A percentile compares a stretch with the other conserved stretches of the same genome.
Conservation (phyloP, 2,888 invertebrate species). For the Acleris emargana region DNA sequence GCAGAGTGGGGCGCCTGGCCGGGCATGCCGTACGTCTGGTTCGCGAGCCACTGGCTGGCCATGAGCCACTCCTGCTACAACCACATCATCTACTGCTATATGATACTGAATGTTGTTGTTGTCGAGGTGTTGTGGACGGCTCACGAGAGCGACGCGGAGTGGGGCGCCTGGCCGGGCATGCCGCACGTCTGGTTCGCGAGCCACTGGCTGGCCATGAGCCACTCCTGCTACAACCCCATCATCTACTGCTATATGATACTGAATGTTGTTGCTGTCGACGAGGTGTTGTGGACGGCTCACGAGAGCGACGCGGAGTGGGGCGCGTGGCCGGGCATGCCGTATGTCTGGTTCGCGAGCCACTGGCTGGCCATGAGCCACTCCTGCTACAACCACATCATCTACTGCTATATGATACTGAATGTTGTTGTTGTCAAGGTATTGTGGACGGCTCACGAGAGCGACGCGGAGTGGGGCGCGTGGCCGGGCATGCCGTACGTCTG, state of each 20-base stretch:
- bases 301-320: constrained; percentile 79
- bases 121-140: constrained; percentile 84
- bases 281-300: constrained; percentile 85
- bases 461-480: too few species aligned
- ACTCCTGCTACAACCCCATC: constrained; percentile 93
- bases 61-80: too few species aligned
- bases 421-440: too few species aligned
- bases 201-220: constrained; percentile 79
- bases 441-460: too few species aligned
- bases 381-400: constrained; percentile 94
- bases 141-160: constrained; percentile 75
- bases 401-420: too few species aligned
- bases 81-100: too few species aligned
- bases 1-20: too few species aligned
- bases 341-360: constrained; percentile 90
- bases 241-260: constrained; percentile 88
- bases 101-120: constrained; percentile 28
- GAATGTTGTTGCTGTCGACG: constrained; percentile 36
- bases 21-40: too few species aligned
- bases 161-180: constrained; percentile 86
- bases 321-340: constrained; percentile 86
- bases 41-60: too few species aligned
- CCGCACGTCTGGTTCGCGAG: constrained; percentile 90
- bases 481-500: too few species aligned
- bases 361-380: constrained; percentile 95